Percentiles rank a stretch among this genome's conserved stretches.
Conservation (phyloP, 92 coral and sea anemone genomes). For the Parazoanthus darwini region DNA sequence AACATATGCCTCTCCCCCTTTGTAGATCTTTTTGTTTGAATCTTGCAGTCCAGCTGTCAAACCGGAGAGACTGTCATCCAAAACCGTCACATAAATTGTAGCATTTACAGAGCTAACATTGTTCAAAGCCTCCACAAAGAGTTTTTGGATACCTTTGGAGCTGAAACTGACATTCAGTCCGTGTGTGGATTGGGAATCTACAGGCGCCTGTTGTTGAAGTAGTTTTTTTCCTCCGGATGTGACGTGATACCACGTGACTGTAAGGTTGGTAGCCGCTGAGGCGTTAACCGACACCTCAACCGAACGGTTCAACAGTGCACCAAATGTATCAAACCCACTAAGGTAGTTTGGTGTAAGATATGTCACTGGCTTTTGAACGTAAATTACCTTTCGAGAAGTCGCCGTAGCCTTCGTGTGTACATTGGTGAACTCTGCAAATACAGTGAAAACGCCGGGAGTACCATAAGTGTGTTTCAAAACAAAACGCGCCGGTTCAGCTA, state of each 20-base stretch:
- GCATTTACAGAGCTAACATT: constrained; percentile 65
- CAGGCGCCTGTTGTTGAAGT: constrained; percentile 15
- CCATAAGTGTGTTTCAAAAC: constrained; percentile 31
- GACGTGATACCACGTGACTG: constrained; percentile 47
- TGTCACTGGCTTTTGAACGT: constrained; percentile 54
- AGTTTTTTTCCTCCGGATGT: constrained; percentile 11
- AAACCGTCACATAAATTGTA: constrained; percentile 49
- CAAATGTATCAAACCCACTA: constrained; percentile 63
- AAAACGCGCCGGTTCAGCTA: constrained; percentile 65
- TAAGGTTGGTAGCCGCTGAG: constrained; percentile 59
- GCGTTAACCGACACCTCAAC: constrained; percentile 55
- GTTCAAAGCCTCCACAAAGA: constrained; percentile 73
- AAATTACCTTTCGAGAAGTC: constrained; percentile 34
- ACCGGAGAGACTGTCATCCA: constrained; percentile 56
- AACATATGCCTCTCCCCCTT: constrained; percentile 59
- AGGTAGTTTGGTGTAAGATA: constrained; percentile 50
- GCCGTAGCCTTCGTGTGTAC: constrained; percentile 10
- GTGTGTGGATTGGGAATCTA: constrained; percentile 27
- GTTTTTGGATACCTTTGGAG: constrained; percentile 46
- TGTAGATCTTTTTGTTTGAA: constrained; percentile 48
- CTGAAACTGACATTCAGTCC: constrained; percentile 60
- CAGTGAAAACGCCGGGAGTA: constrained; percentile 54
- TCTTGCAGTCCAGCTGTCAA: constrained; percentile 48
- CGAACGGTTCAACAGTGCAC: constrained; percentile 31
- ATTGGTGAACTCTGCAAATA: constrained; percentile 53